phyloP scores from a whole-genome alignment of 2,797 vertebrate genomes.

The Chrysocyon brachyurus region DNA sequence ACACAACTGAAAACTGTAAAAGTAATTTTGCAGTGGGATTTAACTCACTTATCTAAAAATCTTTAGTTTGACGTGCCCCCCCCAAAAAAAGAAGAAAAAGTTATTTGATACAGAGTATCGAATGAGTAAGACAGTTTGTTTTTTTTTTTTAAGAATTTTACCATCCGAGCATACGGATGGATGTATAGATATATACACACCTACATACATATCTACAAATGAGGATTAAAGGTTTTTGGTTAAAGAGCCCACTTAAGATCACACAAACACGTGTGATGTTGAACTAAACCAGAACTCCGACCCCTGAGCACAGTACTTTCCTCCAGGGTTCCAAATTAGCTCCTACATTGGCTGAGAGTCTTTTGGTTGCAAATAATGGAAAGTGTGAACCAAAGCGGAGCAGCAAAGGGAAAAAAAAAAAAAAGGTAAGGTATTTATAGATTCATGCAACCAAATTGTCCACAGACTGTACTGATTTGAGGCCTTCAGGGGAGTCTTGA shows the following conservation, averaged over 20 bases:
- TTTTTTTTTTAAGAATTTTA: background rate
- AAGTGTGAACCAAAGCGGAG: constrained; percentile 31
- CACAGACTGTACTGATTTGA: constrained; percentile 10
- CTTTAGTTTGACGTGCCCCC: background rate
- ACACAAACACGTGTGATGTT: background rate
- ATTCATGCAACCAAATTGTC: background rate
- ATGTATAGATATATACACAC: too few relatives aligned
- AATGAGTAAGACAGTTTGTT: background rate
- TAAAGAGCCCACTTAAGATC: background rate
- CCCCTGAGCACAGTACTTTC: background rate
- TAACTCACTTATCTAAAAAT: background rate
- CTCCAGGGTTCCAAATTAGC: background rate
- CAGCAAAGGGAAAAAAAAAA: background rate
- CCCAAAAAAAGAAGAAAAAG: background rate
- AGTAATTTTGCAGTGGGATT: background rate
- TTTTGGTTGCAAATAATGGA: background rate
- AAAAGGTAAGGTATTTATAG: background rate
- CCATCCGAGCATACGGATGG: background rate
- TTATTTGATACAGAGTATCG: background rate
- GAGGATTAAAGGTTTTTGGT: background rate
- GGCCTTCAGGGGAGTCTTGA: background rate
- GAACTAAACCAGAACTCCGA: background rate
- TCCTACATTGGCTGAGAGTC: background rate
- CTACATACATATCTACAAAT: too few relatives aligned
- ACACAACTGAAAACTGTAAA: background rate